Conservation (phyloP, 2,888 invertebrate genomes). For the Argyresthia goedartella region DNA sequence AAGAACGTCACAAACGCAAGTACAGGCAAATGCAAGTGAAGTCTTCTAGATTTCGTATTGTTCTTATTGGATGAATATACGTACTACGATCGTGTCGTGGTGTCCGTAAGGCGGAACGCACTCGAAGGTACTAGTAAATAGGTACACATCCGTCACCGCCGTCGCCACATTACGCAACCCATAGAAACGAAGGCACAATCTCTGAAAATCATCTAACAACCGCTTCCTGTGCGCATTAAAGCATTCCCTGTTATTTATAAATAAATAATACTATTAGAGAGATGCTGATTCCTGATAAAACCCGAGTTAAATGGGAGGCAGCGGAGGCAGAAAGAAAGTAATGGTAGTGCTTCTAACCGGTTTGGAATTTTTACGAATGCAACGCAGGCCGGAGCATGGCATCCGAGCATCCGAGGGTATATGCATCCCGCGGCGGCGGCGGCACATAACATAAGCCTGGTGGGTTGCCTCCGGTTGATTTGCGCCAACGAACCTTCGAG, state of each 20-base stretch:
- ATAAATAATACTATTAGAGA: conserved; percentile 71
- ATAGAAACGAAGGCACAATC: conserved; percentile 49
- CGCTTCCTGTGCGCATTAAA: conserved; percentile 62
- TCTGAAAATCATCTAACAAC: conserved; percentile 48
- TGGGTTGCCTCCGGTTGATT: conserved; percentile 36
- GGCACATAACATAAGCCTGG: conserved; percentile 54
- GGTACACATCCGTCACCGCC: conserved; percentile 11
- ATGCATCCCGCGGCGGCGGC: conserved; percentile 42
- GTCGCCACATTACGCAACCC: conserved; percentile 45
- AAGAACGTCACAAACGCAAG: no score
- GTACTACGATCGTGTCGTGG: no score
- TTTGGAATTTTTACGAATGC: conserved; percentile 71
- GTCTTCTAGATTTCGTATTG: no score
- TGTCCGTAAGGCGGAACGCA: no score
- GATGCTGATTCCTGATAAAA: conserved; percentile 71
- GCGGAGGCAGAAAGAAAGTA: conserved; percentile 69
- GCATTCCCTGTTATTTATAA: conserved; percentile 67
- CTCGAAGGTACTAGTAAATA: no score
- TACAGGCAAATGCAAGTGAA: no score
- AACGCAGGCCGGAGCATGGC: conserved; percentile 54
- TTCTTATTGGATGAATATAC: no score
- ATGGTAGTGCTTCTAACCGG: conserved; percentile 70
- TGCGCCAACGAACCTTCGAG: conserved; percentile 10
- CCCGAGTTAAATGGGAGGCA: conserved; percentile 69
- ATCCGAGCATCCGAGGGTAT: conserved; percentile 27